Percentiles rank a stretch among this genome's conserved stretches.
phyloP scores from a whole-genome alignment of 2,797 vertebrate species.

The Leucoraja ocellata region DNA sequence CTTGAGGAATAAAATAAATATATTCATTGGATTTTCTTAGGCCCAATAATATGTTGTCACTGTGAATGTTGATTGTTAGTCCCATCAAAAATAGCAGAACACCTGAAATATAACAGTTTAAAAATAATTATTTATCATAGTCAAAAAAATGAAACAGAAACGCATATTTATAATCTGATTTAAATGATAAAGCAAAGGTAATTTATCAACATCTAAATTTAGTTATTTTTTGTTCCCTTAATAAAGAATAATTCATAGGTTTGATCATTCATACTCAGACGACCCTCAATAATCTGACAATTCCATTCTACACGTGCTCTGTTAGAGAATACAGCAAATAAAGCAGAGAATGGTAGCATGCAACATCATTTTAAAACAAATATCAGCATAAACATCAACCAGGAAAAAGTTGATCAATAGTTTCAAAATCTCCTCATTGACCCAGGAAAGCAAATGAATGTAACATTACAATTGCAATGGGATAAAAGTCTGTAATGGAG shows the following conservation, averaged over 20 bases:
- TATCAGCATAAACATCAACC: neutral
- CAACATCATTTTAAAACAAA: neutral
- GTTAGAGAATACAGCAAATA: neutral
- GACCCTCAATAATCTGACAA: neutral
- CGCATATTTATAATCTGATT: neutral
- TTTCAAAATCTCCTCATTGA: neutral
- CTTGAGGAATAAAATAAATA: constrained; percentile 77
- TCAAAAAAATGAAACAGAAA: neutral
- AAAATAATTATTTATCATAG: neutral
- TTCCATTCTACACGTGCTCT: neutral
- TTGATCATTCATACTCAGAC: neutral
- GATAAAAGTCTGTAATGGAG: neutral
- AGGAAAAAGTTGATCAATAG: neutral
- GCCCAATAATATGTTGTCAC: constrained; percentile 69
- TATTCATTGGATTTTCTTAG: constrained; percentile 75
- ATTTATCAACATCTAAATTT: neutral
- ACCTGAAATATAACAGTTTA: constrained; percentile 57
- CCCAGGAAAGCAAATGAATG: neutral
- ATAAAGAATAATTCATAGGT: neutral
- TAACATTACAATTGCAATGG: neutral
- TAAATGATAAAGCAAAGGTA: neutral
- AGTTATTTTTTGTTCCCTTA: no score
- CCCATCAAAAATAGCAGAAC: constrained; percentile 68
- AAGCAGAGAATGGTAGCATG: neutral
- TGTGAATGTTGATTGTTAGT: constrained; percentile 85